Base-by-base conservation (phyloP, 2,113 vertebrate genomes). In the Chiloscyllium plagiosum region DNA sequence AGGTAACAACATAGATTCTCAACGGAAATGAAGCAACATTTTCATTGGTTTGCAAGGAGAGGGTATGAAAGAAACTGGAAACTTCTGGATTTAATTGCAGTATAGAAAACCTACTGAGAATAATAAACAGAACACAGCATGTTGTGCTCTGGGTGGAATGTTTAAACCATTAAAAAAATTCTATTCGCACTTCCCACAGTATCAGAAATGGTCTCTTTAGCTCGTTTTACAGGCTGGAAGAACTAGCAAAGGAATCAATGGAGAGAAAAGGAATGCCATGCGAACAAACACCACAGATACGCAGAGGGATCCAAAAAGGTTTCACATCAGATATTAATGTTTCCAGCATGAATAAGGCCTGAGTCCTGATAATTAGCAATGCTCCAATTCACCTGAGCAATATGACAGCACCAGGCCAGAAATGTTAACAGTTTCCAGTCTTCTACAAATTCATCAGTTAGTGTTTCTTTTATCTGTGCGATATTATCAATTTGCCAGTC, bases 391-490 rank as follows among this genome's bases (percentile, higher is more conserved):
- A 66, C n/a, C 61, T 5, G n/a, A 15, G 70, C 42, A 50, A 72
- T 95, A 29, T 47, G 47, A 15, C 12, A 33, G 69, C 42, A 95
- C 47, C 3, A 70, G 94, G 94, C 20, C 66, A 50, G 24, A 33
- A 42, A 29, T 70, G 68, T 42, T 68, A 94, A 66, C 65, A 94
- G 65, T 42, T 10, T 37, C 33, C n/a, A 68, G 33, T 65, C 66
- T 69, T 94, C 93, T n/a, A 69, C 66, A 68, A 70, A 29, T 94
- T 94, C 47, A 72, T 76, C 42, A 95, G 37, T 95, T 95, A 52
- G 94, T 95, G 94, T 52, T 52, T 72, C 94, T 95, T 72, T 29
- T 24, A 72, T 42, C 8, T 95, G 94, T 76, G 69, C 94, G 72
- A 95, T 69, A 76, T 76, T 76, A 95, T 19, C n/a, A 52, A 72